phyloP scores from a whole-genome alignment of 2,888 invertebrate species.

The Phyllotreta striolata region DNA sequence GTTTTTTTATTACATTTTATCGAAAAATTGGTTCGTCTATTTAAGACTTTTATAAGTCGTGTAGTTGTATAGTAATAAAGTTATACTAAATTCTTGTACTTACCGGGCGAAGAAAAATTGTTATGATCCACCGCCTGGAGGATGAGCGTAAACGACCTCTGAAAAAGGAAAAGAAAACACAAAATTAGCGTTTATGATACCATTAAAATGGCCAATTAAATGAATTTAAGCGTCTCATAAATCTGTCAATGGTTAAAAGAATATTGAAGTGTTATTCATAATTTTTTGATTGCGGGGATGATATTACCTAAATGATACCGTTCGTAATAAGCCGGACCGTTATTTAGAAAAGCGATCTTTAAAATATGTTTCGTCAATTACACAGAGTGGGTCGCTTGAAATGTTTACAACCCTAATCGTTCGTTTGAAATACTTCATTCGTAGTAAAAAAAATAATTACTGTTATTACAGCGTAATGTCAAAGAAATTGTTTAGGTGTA shows the following conservation, averaged over 20 bases:
- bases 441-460: constrained; percentile 15
- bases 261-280: constrained; percentile 13
- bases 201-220: constrained; percentile 26
- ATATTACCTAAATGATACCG: constrained; percentile 5
- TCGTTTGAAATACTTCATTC: not conserved
- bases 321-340: no score
- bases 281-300: constrained; percentile 17
- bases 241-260: constrained; percentile 32
- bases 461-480: constrained; percentile 14
- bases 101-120: constrained; percentile 77
- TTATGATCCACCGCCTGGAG: constrained; percentile 89
- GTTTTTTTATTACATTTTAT: no score
- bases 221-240: constrained; percentile 32
- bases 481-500: constrained; percentile 19
- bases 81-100: constrained; percentile 55
- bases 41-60: not conserved
- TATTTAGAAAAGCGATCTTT: no score
- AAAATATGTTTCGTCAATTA: no score
- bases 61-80: not conserved
- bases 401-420: no score
- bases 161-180: constrained; percentile 62
- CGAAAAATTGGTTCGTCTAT: no score
- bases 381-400: no score
- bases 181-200: constrained; percentile 21
- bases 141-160: constrained; percentile 93